Conservation (phyloP, 2,888 invertebrate species). For the Dryomyza anilis region DNA sequence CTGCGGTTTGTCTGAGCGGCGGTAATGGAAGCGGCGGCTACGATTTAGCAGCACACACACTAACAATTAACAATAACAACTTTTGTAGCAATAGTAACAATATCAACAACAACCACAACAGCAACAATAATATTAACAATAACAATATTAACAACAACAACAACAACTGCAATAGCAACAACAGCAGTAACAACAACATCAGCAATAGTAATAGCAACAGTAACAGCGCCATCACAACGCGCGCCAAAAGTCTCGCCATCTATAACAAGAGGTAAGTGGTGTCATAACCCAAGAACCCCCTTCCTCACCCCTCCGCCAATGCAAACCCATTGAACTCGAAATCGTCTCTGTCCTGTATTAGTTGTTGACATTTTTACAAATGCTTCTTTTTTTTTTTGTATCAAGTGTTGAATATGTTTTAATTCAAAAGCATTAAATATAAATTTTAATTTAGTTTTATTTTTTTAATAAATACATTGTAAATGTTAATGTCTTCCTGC, state of each 20-base stretch:
- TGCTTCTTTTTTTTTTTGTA: not conserved
- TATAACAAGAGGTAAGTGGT: conserved; percentile 62
- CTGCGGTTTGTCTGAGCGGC: conserved; percentile 21
- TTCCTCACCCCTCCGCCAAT: not conserved
- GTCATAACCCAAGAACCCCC: not conserved
- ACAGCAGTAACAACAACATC: conserved; percentile 32
- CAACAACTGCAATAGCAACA: conserved; percentile 35
- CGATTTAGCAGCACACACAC: conserved; percentile 25
- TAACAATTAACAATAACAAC: conserved; percentile 27
- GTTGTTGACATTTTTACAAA: not conserved
- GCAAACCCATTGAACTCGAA: not conserved
- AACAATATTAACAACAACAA: conserved; percentile 43
- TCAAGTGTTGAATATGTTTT: too few species aligned
- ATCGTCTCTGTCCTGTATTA: not conserved
- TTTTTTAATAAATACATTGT: too few species aligned
- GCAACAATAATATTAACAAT: conserved; percentile 40
- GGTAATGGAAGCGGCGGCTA: conserved; percentile 10
- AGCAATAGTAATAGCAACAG: conserved; percentile 32
- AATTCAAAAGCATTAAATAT: too few species aligned
- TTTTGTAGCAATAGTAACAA: conserved; percentile 36
- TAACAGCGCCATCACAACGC: conserved; percentile 45
- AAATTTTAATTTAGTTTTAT: too few species aligned
- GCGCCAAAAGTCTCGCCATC: conserved; percentile 58
- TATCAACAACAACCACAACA: conserved; percentile 40
- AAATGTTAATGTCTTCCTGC: too few species aligned